A percentile compares a stretch with the other conserved stretches of the same genome.
phyloP scores from a whole-genome alignment of 2,797 vertebrate genomes.

The Manis javanica region DNA sequence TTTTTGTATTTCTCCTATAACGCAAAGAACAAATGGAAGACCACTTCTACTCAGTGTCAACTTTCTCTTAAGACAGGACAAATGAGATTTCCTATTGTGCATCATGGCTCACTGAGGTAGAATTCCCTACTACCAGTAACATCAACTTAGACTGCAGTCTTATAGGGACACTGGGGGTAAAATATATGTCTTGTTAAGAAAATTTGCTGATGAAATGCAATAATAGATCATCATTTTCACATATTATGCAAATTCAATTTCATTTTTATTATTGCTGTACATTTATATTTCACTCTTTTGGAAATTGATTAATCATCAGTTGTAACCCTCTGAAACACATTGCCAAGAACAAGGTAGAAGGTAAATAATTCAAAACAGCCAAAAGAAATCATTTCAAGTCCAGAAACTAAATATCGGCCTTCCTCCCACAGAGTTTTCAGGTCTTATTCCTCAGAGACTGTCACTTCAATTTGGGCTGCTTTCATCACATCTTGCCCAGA shows the following conservation, averaged over 20 bases:
- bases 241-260: not conserved
- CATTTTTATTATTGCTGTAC: not conserved
- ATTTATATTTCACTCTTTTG: not conserved
- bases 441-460: not conserved
- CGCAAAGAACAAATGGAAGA: conserved; percentile 2
- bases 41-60: not conserved
- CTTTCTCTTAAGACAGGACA: not conserved
- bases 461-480: not conserved
- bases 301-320: not conserved
- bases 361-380: not conserved
- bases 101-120: not conserved
- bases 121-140: not conserved
- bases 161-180: not conserved
- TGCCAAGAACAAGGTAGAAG: conserved; percentile 13
- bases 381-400: not conserved
- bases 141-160: not conserved
- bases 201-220: conserved; percentile 5
- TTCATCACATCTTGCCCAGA: not conserved
- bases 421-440: not conserved
- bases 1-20: not conserved
- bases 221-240: not conserved
- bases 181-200: not conserved
- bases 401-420: not conserved
- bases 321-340: not conserved
- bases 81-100: not conserved